These are phyloP conservation scores for Motacilla tschutschensis DNA, from an alignment of 2,113 vertebrate species.

Conservation along the genomic window DNA sequence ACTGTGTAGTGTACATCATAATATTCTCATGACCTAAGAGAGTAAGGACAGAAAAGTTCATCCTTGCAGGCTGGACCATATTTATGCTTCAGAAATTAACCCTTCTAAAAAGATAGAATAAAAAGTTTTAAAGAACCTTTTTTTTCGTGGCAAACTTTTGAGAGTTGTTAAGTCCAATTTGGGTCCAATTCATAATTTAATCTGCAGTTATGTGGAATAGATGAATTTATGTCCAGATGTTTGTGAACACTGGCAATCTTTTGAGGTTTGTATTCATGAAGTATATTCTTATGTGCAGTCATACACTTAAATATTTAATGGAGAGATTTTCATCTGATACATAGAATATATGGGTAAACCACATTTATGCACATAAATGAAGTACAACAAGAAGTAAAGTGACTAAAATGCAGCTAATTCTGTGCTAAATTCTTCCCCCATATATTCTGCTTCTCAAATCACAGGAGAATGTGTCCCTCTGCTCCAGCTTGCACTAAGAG, in stretches of 20 bases:
- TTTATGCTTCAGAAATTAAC: background rate
- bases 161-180: background rate
- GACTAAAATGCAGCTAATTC: background rate
- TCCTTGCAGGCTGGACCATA: background rate
- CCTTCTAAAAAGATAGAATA: background rate
- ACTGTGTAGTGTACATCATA: background rate
- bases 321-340: background rate
- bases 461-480: background rate
- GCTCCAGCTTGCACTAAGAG: background rate
- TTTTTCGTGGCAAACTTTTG: background rate
- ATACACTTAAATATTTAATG: background rate
- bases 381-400: background rate
- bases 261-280: background rate
- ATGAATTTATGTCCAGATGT: background rate
- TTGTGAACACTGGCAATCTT: background rate
- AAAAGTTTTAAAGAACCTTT: background rate
- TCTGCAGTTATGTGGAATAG: background rate
- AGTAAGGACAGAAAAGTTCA: background rate
- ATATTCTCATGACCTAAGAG: background rate
- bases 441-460: background rate
- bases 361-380: background rate
- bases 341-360: background rate
- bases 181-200: background rate
- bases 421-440: background rate
- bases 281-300: background rate